These are phyloP conservation scores for Pseudococcus viburni DNA, from an alignment of 2,888 invertebrate species.

Conservation along the genomic window DNA sequence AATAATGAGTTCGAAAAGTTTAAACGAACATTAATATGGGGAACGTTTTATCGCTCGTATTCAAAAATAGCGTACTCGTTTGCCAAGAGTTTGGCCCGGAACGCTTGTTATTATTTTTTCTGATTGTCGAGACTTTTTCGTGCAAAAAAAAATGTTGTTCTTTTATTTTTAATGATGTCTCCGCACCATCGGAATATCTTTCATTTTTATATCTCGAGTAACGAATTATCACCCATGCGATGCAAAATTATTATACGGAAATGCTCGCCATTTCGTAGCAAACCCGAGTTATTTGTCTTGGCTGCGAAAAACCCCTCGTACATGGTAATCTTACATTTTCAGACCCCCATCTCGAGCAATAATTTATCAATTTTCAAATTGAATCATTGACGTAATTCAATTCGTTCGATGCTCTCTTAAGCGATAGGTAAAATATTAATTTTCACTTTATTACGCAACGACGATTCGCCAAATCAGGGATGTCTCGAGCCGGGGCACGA, in stretches of 20 bases:
- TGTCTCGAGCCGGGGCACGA: background rate
- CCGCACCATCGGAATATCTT: background rate
- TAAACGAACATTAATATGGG: slow-evolving; percentile 14
- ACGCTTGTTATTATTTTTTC: slow-evolving; percentile 1
- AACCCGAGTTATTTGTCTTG: background rate
- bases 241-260: background rate
- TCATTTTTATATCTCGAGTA: background rate
- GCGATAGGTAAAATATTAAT: background rate
- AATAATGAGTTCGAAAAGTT: slow-evolving; percentile 41
- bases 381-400: background rate
- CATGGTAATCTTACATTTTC: too few relatives aligned
- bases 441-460: background rate
- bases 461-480: slow-evolving; percentile 15
- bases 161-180: slow-evolving; percentile 28
- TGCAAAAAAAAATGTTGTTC: background rate
- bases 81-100: slow-evolving; percentile 4
- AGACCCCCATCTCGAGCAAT: too few relatives aligned
- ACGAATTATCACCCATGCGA: background rate
- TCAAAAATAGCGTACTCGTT: slow-evolving; percentile 1
- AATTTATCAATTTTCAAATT: slow-evolving; percentile 2
- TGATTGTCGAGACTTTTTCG: background rate
- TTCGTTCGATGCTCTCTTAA: background rate
- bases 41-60: slow-evolving; percentile 1
- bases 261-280: background rate
- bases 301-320: too few relatives aligned